These are phyloP conservation scores for Flexamia atlantica DNA, from an alignment of 2,888 invertebrate genomes.

Conservation along the genomic window DNA sequence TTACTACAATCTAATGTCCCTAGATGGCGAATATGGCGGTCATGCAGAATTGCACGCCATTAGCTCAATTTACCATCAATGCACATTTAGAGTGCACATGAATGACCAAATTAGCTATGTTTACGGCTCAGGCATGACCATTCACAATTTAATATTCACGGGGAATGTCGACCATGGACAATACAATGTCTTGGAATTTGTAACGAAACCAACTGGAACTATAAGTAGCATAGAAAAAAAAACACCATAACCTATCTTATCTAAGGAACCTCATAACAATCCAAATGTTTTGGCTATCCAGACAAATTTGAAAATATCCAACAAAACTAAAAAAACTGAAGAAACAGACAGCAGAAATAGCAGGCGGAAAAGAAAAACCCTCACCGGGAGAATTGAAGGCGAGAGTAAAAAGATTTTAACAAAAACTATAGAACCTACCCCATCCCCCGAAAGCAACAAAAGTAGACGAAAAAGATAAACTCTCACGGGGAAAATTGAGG, in stretches of 20 bases:
- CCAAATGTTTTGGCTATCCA: neutral
- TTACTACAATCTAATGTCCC: neutral
- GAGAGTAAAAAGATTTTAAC: too few species aligned
- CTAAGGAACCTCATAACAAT: neutral
- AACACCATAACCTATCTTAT: neutral
- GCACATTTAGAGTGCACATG: neutral
- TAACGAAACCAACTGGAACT: neutral
- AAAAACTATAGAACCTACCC: too few species aligned
- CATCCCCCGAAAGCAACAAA: too few species aligned
- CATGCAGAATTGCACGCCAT: neutral
- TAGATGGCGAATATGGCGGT: neutral
- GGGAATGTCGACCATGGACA: slow-evolving; percentile 3
- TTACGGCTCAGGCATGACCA: neutral
- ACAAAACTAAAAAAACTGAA: neutral
- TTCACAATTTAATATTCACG: neutral
- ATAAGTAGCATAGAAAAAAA: neutral
- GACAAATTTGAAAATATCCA: neutral
- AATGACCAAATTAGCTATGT: slow-evolving; percentile 3
- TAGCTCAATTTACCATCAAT: neutral
- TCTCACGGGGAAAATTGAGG: too few species aligned
- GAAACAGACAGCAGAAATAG: neutral
- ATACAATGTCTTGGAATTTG: slow-evolving; percentile 7
- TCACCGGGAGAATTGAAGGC: too few species aligned
- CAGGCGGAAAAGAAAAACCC: too few species aligned
- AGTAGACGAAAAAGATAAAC: too few species aligned